Base-by-base conservation (phyloP, 2,888 invertebrate species). In the Cenopis cana region DNA sequence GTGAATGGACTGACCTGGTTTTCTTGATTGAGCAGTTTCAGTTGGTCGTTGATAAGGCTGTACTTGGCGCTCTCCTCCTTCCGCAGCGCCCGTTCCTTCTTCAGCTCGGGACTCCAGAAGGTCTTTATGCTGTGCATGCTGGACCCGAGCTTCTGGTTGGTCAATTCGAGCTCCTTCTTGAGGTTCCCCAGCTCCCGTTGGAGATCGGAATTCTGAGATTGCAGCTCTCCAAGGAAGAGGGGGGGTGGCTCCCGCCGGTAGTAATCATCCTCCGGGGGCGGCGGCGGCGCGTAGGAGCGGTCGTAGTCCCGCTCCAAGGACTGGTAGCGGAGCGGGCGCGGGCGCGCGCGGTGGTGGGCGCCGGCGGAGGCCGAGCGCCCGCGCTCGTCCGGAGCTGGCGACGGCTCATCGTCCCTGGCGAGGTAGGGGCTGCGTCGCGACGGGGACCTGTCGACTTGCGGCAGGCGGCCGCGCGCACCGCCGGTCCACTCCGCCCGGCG, bases 81-180 rank as follows among this genome's bases (percentile, higher is more conserved):
- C 79, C 99, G 95, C 81, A 99, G 89, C 65, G 98, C 98, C 76
- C 99, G 94, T 93, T 99, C 99, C 93, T 99, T 99, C 94, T 99
- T 99, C 89, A 99, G 94, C 94, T 99, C 99, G 20, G 99, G 99
- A 87, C 99, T 99, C 99, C 99, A 99, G 94, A 99, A 99, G 69
- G 99, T 99, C 94, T 99, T 99, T 91, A 99, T 99, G 93, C 98
- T 99, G 94, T 99, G 99, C 99, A 99, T 99, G 84, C 98, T 98
- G 86, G 98, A 98, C 89, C 98, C 98, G 82, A 99, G 95, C 93
- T 99, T 99, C 94, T 99, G 98, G 91, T 98, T 98, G 78, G 98
- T 98, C 86, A 98, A 94, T 94, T 98, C 98, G 84, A 98, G 95
- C 87, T 98, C 98, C 88, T 98, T 98, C 92, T 98, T 98, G 78